Conservation (phyloP, 2,888 invertebrate genomes). For the Bombylius discolor region DNA sequence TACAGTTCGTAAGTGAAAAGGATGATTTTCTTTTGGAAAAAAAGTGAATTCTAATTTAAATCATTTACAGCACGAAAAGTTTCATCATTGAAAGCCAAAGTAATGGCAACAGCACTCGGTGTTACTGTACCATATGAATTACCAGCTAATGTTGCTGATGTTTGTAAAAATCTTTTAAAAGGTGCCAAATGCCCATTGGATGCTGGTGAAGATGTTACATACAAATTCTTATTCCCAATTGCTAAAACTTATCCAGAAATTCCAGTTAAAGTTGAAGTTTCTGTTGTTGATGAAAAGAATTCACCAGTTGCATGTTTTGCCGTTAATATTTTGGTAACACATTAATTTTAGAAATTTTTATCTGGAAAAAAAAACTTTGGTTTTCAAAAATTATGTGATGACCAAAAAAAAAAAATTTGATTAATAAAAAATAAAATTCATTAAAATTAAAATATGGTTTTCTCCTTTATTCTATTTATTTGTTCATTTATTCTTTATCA, state of each 20-base stretch:
- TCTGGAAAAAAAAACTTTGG: too few relatives aligned
- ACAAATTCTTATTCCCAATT: slow-evolving; percentile 26
- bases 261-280: slow-evolving; percentile 25
- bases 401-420: too few relatives aligned
- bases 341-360: too few relatives aligned
- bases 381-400: too few relatives aligned
- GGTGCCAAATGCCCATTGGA: slow-evolving; percentile 29
- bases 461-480: too few relatives aligned
- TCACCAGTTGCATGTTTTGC: slow-evolving; percentile 25
- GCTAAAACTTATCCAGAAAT: slow-evolving; percentile 28
- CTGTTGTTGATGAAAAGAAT: slow-evolving; percentile 20
- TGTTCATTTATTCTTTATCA: too few relatives aligned
- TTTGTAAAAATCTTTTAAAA: slow-evolving; percentile 24
- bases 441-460: too few relatives aligned
- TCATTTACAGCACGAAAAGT: background rate
- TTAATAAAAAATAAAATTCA: too few relatives aligned
- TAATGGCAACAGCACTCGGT: slow-evolving; percentile 25
- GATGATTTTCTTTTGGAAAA: background rate
- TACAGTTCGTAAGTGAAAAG: slow-evolving; percentile 20
- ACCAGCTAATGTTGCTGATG: slow-evolving; percentile 24
- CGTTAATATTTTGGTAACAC: slow-evolving; percentile 22
- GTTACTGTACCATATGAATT: slow-evolving; percentile 26
- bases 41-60: too few relatives aligned
- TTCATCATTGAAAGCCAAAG: slow-evolving; percentile 18
- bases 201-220: slow-evolving; percentile 26